These are phyloP conservation scores for Siderastrea radians DNA, from an alignment of 92 coral and sea anemone genomes.

Conservation along the genomic window DNA sequence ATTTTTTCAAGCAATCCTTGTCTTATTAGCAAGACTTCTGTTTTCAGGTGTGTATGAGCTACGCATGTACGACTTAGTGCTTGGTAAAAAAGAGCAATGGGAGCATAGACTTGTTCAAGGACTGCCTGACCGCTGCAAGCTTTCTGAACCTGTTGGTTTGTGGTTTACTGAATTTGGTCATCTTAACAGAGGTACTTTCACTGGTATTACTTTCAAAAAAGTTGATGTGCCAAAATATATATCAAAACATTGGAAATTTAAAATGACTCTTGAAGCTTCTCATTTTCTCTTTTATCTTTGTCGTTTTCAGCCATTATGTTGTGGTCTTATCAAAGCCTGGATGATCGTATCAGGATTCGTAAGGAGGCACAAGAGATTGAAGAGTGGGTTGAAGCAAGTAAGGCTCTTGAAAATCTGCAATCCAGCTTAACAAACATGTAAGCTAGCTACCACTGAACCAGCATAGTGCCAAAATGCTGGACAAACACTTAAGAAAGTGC, in stretches of 20 bases:
- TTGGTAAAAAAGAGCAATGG: constrained; percentile 86
- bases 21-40: not conserved
- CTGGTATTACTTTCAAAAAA: too few relatives aligned
- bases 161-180: constrained; percentile 92
- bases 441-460: not conserved
- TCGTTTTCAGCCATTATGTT: constrained; percentile 51
- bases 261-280: not conserved
- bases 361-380: constrained; percentile 70
- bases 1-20: too few relatives aligned
- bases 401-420: not conserved
- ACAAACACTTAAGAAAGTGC: not conserved
- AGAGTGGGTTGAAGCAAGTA: constrained; percentile 92
- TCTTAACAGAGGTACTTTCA: constrained; percentile 69
- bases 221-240: too few relatives aligned
- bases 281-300: not conserved
- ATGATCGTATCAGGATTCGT: constrained; percentile 76
- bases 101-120: constrained; percentile 85
- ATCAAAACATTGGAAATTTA: too few relatives aligned
- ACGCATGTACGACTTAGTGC: constrained; percentile 68
- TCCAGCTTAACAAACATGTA: not conserved
- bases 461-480: not conserved
- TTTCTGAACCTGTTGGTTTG: constrained; percentile 84
- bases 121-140: constrained; percentile 78
- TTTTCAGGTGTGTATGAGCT: constrained; percentile 91
- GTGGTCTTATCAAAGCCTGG: constrained; percentile 84